Percentiles rank a stretch among this genome's conserved stretches.
Conservation (phyloP, 2,797 vertebrate genomes). For the Spheniscus humboldti region DNA sequence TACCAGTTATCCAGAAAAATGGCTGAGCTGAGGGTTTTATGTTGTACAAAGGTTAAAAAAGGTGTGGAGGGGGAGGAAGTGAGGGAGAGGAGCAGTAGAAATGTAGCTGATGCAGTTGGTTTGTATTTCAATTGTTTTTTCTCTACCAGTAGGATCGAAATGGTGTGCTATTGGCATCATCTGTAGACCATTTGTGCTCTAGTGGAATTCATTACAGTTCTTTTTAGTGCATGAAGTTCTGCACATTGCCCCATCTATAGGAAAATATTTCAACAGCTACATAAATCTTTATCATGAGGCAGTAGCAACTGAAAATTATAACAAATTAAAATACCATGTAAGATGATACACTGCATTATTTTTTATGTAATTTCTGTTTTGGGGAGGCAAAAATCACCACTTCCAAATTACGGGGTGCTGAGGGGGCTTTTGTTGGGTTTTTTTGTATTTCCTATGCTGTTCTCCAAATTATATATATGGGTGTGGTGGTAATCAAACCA, state of each 20-base stretch:
- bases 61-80: neutral
- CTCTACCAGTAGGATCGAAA: neutral
- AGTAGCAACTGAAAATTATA: neutral
- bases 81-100: neutral
- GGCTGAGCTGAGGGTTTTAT: constrained; percentile 31
- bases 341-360: neutral
- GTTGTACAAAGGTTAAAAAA: constrained; percentile 26
- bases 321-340: neutral
- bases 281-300: neutral
- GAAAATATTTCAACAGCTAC: neutral
- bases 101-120: neutral
- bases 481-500: neutral
- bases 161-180: neutral
- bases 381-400: neutral
- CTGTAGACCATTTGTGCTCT: neutral
- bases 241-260: neutral
- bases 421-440: fast-evolving
- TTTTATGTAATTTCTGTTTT: neutral
- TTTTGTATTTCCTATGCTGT: neutral
- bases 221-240: neutral
- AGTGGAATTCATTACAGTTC: neutral
- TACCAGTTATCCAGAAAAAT: constrained; percentile 48
- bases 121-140: neutral
- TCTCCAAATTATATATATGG: neutral
- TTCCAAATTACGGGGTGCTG: neutral